Conservation (phyloP, 35 echinoderm and acorn worm genomes). For the Heliocidaris tuberculata region DNA sequence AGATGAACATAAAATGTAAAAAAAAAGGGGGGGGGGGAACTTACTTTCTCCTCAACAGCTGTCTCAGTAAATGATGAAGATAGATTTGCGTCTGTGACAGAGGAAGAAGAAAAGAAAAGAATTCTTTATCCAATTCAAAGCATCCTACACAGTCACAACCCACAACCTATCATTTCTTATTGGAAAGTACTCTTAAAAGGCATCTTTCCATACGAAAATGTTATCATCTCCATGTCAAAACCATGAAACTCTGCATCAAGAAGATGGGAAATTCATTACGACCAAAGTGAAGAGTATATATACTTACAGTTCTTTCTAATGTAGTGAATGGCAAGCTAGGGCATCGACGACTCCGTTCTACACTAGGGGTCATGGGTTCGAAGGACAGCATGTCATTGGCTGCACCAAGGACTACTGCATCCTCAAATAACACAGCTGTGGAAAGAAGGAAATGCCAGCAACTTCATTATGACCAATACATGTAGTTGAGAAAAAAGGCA, state of each 20-base stretch:
- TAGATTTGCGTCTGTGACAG: conserved; percentile 96
- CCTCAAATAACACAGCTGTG: conserved; percentile 97
- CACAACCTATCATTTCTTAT: no score
- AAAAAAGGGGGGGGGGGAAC: conserved; percentile 48
- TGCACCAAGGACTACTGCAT: conserved; percentile 93
- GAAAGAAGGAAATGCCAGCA: conserved; percentile 1
- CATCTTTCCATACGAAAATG: no score
- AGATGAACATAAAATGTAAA: background rate
- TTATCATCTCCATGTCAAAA: no score
- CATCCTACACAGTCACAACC: background rate
- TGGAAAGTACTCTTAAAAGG: no score
- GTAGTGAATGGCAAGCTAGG: conserved; percentile 88
- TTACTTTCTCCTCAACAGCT: conserved; percentile 98
- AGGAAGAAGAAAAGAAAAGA: background rate
- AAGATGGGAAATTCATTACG: background rate
- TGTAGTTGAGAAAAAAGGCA: no score
- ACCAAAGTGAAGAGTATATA: background rate
- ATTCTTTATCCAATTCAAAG: background rate
- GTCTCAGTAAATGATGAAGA: conserved; percentile 95
- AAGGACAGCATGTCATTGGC: conserved; percentile 79
- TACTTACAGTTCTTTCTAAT: conserved; percentile 97
- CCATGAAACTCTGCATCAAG: no score
- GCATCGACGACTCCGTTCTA: conserved; percentile 52
- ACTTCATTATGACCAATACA: no score
- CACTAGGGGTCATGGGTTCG: conserved; percentile 74